Base-by-base conservation (phyloP, 1,140 invertebrate genomes). In the Caligus rogercresseyi region DNA sequence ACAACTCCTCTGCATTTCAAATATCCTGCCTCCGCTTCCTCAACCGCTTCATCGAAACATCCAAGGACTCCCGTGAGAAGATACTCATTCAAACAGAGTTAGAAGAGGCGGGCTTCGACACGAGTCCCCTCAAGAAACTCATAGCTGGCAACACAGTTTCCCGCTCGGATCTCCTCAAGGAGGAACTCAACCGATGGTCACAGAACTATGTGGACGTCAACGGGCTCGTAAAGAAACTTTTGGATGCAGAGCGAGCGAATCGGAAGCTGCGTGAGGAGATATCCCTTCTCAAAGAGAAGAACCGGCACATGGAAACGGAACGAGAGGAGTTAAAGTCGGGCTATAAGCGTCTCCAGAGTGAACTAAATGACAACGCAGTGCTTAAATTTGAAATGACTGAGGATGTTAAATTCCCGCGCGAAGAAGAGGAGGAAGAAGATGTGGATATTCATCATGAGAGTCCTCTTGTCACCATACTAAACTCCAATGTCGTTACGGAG, bases 11-110 rank as follows among this genome's bases (percentile, higher is more conserved):
- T 24, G 59, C 60, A 52, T 77, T 90, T 1, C 78, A 91, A 69
- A 79, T 83, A n/a, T 81, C 83, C 3, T 88, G 87, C 4, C 75
- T 95, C 25, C 81, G 81, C 54, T 91, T 93, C 70, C 76, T 94
- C 20, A 92, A 92, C 68, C 80, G 82, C 0, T 82, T 93, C 66
- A 72, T 92, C 15, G 78, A 81, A 65, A 86, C 84, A 7, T 81
- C 85, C 0, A 80, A 81, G 0, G 79, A 78, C 18, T 75, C 82
- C 0, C 85, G 89, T 68, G 80, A 84, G 25, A 80, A 82, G 65
- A 78, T 95, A 11, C 90, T 91, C 71, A 81, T 94, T 54, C 90
- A 95, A 74, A 86, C 89, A 4, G 87, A 90, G 72, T 73, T 91
- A 23, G 82, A 84, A 67, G 84, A 87, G 70, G 87, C 87, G 18